Conservation (phyloP, 2,113 vertebrate species). For the Platycercus adscitus region DNA sequence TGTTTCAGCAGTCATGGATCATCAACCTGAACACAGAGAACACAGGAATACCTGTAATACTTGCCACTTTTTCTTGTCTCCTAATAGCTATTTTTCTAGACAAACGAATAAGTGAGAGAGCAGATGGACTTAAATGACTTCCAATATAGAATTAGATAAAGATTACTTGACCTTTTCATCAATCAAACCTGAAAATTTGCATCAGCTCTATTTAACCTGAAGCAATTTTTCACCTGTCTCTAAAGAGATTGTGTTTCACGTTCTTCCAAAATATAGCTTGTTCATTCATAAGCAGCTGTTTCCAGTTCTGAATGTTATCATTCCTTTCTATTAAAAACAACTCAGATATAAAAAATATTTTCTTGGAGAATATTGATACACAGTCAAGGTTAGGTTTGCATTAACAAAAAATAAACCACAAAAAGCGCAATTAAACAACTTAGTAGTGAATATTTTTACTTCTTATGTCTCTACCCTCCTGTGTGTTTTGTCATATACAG, state of each 20-base stretch:
- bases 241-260: background rate
- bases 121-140: background rate
- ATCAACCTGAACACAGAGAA: background rate
- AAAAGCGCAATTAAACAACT: fast-evolving
- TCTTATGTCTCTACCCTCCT: background rate
- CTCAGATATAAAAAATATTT: background rate
- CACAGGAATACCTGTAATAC: background rate
- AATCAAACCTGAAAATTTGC: background rate
- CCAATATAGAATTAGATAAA: background rate
- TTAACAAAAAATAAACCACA: background rate
- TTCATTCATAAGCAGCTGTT: background rate
- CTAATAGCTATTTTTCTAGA: background rate
- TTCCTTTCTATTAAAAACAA: background rate
- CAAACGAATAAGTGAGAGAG: background rate
- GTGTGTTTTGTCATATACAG: background rate
- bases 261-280: background rate
- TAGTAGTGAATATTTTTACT: background rate
- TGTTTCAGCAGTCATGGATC: background rate
- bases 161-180: constrained; percentile 34
- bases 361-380: background rate
- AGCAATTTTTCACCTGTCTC: constrained; percentile 5
- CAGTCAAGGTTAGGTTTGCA: background rate
- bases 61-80: background rate
- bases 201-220: background rate
- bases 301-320: background rate